These are phyloP conservation scores for Umimayanthus chanpuru DNA, from an alignment of 92 coral and sea anemone species.

Conservation along the genomic window DNA sequence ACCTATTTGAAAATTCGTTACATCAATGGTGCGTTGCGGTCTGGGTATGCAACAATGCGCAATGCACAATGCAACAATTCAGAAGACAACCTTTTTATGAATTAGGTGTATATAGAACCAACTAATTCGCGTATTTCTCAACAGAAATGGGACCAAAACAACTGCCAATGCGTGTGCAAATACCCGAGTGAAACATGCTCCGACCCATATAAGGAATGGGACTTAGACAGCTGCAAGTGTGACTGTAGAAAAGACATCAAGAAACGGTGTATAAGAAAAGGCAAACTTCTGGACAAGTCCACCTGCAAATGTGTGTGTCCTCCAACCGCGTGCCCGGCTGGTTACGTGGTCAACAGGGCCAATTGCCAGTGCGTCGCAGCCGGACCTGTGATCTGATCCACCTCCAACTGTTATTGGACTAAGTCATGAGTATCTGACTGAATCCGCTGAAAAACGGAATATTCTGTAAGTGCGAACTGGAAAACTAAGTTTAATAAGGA, in stretches of 20 bases:
- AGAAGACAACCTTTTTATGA: no score
- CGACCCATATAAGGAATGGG: not conserved
- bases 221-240: not conserved
- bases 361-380: not conserved
- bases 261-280: not conserved
- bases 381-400: no score
- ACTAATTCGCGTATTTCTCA: not conserved
- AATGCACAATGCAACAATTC: no score
- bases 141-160: slow-evolving; percentile 2
- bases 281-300: not conserved
- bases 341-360: not conserved
- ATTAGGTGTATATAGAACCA: not conserved
- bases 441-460: no score
- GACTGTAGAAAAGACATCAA: not conserved
- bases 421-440: no score
- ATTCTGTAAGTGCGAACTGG: no score
- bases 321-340: not conserved
- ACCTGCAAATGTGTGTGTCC: not conserved
- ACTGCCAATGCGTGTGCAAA: not conserved
- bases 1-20: no score
- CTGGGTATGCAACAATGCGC: no score
- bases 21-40: no score
- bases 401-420: no score
- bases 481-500: no score
- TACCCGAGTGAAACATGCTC: not conserved